These are phyloP conservation scores for Sinelater perroti DNA, from an alignment of 2,888 invertebrate genomes.

Conservation along the genomic window DNA sequence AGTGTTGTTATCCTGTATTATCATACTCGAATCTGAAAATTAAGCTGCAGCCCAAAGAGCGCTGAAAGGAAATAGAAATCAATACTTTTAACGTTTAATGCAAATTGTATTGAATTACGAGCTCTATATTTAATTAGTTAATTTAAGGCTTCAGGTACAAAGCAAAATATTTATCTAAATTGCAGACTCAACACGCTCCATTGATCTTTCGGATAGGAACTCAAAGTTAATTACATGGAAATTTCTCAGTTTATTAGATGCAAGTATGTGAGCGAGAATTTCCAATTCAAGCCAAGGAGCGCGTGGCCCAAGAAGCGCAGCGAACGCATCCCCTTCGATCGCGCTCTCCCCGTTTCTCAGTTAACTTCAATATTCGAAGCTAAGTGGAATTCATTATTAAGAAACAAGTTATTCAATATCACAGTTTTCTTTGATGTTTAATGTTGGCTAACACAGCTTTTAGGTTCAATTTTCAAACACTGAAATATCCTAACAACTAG, in stretches of 20 bases:
- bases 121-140: conserved; percentile 20
- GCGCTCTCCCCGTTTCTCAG: conserved; percentile 45
- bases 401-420: conserved; percentile 60
- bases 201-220: conserved; percentile 55
- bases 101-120: too few species aligned
- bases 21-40: too few species aligned
- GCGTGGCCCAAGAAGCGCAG: conserved; percentile 48
- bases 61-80: too few species aligned
- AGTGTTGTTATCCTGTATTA: too few species aligned
- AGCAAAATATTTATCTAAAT: conserved; percentile 31
- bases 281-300: conserved; percentile 61
- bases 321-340: conserved; percentile 52
- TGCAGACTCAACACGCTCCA: conserved; percentile 46
- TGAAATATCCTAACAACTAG: conserved; percentile 36
- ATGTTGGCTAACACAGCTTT: conserved; percentile 50
- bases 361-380: conserved; percentile 52
- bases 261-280: conserved; percentile 62
- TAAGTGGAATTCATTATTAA: conserved; percentile 59
- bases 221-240: conserved; percentile 62
- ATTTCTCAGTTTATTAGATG: conserved; percentile 62
- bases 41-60: too few species aligned
- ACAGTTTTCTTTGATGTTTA: conserved; percentile 53
- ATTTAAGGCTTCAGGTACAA: conserved; percentile 29
- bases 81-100: too few species aligned
- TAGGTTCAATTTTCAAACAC: conserved; percentile 48